These are phyloP conservation scores for Ambastaia sidthimunki DNA, from an alignment of 2,797 vertebrate species.

Conservation along the genomic window DNA sequence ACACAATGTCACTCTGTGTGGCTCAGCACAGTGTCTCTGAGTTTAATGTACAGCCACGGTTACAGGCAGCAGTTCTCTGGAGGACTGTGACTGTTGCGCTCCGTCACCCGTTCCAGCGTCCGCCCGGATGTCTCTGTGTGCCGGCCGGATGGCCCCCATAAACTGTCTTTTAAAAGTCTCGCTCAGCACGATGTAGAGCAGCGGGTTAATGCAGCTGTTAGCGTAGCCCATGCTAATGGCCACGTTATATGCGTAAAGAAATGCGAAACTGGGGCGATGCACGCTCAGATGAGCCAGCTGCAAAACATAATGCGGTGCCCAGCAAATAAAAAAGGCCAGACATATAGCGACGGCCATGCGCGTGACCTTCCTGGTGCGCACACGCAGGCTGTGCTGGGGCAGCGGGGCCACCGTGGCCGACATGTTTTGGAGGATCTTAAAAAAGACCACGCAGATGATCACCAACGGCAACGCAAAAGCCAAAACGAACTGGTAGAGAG, in stretches of 20 bases:
- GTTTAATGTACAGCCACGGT: too few species aligned
- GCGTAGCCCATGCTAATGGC: slow-evolving; percentile 88
- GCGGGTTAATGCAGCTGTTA: slow-evolving; percentile 89
- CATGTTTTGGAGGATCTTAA: slow-evolving; percentile 88
- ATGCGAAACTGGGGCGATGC: slow-evolving; percentile 78
- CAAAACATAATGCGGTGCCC: slow-evolving; percentile 88
- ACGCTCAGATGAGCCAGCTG: slow-evolving; percentile 83
- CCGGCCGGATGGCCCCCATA: slow-evolving; percentile 72
- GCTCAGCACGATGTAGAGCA: slow-evolving; percentile 83
- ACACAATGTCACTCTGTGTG: too few species aligned
- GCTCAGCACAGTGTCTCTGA: too few species aligned
- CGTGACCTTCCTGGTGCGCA: slow-evolving; percentile 84
- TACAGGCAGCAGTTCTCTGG: slow-evolving; percentile 72
- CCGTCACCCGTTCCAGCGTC: slow-evolving; percentile 74
- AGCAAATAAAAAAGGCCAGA: slow-evolving; percentile 85
- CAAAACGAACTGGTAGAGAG: slow-evolving; percentile 87
- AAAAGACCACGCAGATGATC: slow-evolving; percentile 83
- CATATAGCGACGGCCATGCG: slow-evolving; percentile 87
- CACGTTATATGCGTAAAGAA: slow-evolving; percentile 84
- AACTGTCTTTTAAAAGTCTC: slow-evolving; percentile 86
- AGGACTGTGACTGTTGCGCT: slow-evolving; percentile 71
- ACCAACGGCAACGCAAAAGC: slow-evolving; percentile 83
- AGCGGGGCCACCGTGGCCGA: slow-evolving; percentile 82
- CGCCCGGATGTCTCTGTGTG: slow-evolving; percentile 72
- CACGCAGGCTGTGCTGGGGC: slow-evolving; percentile 78